These are phyloP conservation scores for Cherax destructor DNA, from an alignment of 1,140 invertebrate species.

Conservation along the genomic window DNA sequence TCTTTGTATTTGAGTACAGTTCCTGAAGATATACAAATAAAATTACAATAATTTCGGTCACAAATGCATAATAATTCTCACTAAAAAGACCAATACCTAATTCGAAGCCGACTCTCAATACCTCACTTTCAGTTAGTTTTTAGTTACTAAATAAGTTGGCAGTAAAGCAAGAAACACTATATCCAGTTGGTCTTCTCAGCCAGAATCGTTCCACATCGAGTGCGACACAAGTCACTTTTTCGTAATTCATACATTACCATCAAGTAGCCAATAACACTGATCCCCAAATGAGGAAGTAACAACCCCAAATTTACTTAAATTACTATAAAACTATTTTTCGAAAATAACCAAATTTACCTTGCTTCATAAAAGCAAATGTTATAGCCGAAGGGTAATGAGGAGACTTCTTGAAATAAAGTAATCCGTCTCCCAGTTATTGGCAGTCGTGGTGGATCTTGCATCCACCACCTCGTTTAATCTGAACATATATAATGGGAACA, in stretches of 20 bases:
- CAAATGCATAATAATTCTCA: slow-evolving; percentile 20
- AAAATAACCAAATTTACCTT: background rate
- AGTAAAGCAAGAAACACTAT: background rate
- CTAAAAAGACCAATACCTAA: slow-evolving; percentile 24
- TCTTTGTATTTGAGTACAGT: background rate
- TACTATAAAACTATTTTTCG: background rate
- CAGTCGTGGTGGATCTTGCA: slow-evolving; percentile 10
- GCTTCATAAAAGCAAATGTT: background rate
- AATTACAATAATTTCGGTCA: background rate
- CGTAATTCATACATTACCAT: slow-evolving; percentile 19
- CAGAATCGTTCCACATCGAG: background rate
- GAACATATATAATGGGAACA: slow-evolving; percentile 9
- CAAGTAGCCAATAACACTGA: slow-evolving; percentile 22
- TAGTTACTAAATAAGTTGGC: background rate
- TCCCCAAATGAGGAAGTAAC: background rate
- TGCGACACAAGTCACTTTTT: slow-evolving; percentile 20
- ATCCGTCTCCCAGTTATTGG: background rate
- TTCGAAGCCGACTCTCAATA: background rate
- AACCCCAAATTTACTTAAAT: background rate
- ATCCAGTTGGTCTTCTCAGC: slow-evolving; percentile 11
- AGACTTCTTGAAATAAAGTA: background rate
- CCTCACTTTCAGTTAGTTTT: background rate
- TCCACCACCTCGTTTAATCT: background rate
- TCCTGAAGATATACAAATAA: background rate
- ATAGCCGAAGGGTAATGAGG: background rate